Evolutionary conservation across 2,113 vertebrate genomes (phyloP).

Genomic region (Pterocles burchelli): DNA sequence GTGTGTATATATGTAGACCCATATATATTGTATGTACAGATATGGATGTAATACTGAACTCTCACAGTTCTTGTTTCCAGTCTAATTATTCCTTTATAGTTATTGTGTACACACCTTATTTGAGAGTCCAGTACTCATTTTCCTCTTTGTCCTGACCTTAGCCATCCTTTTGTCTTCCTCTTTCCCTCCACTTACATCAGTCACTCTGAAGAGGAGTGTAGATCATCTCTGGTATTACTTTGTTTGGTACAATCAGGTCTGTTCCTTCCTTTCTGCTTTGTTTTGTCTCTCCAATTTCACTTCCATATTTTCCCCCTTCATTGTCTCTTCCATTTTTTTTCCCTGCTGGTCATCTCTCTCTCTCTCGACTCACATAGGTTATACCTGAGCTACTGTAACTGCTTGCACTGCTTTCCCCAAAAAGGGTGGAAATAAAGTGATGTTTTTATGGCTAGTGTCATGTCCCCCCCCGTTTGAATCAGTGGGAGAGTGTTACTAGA

Average conservation of each 20-base stretch:
- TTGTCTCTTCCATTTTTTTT: background rate
- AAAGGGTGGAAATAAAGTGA: background rate
- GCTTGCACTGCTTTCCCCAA: background rate
- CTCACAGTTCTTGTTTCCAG: background rate
- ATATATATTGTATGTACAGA: background rate
- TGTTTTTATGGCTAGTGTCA: background rate
- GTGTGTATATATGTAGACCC: background rate
- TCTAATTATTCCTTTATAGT: background rate
- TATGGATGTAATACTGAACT: background rate
- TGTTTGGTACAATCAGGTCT: background rate
- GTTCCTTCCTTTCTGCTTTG: background rate
- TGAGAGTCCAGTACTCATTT: background rate
- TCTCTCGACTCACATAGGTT: background rate
- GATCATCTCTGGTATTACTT: background rate
- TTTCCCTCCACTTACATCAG: background rate
- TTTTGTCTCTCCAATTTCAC: background rate
- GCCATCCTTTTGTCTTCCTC: background rate
- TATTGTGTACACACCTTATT: background rate
- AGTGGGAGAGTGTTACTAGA: background rate
- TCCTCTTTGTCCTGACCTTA: background rate
- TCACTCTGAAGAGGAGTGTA: background rate
- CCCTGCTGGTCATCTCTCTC: background rate
- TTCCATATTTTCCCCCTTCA: background rate
- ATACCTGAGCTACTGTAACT: background rate
- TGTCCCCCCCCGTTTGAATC: background rate